These are phyloP conservation scores for Papilio helenus DNA, from an alignment of 1,140 invertebrate species.

Conservation along the genomic window DNA sequence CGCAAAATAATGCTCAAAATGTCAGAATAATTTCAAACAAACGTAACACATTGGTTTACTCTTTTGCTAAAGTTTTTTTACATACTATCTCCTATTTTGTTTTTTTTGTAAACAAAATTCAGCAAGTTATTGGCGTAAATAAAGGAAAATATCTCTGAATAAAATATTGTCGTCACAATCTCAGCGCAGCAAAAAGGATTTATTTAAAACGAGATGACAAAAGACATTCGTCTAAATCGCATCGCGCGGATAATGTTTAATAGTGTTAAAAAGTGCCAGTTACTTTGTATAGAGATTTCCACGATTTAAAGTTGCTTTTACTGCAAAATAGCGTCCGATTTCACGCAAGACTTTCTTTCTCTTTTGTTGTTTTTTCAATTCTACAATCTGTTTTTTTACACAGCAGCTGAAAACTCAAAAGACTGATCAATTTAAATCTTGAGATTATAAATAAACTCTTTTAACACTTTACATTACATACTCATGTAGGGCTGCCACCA, in stretches of 20 bases:
- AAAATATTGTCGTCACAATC: conserved; percentile 7
- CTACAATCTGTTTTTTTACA: background rate
- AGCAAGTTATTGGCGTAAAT: background rate
- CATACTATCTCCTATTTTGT: too few species aligned
- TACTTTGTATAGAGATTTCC: conserved; percentile 19
- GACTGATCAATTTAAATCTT: background rate
- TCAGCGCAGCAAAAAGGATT: conserved; percentile 11
- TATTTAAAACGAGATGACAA: conserved; percentile 24
- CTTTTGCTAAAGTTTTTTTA: too few species aligned
- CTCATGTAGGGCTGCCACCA: background rate
- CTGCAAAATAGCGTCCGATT: conserved; percentile 1
- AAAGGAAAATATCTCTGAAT: background rate
- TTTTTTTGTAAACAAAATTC: background rate
- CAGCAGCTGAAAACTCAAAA: background rate
- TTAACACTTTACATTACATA: background rate
- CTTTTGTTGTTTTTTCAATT: background rate
- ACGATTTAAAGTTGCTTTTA: conserved; percentile 3
- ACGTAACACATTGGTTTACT: too few species aligned
- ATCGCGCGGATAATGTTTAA: conserved; percentile 16
- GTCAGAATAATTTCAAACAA: too few species aligned
- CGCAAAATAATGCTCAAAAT: too few species aligned
- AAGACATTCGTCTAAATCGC: conserved; percentile 19
- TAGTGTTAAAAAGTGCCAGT: conserved; percentile 16
- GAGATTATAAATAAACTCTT: background rate
- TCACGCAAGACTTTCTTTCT: background rate